Conservation (phyloP, 2,888 invertebrate species). For the Melanostoma scalare region DNA sequence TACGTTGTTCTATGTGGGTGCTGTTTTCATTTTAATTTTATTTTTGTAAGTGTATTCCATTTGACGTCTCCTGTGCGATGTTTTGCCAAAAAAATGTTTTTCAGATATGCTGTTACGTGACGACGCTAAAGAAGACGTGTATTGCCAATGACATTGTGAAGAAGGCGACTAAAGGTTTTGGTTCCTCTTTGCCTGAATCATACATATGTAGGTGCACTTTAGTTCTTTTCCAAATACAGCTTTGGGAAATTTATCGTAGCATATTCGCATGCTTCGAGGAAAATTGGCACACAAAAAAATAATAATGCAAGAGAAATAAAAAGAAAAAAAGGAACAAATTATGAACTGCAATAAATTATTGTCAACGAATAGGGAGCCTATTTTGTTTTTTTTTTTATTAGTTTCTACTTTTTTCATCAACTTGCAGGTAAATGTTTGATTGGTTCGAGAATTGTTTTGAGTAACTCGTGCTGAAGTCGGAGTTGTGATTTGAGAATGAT, state of each 20-base stretch:
- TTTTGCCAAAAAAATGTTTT: slow-evolving; percentile 65
- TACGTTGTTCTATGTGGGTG: slow-evolving; percentile 40
- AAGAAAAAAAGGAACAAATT: slow-evolving; percentile 51
- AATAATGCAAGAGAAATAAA: slow-evolving; percentile 11
- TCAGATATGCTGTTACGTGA: slow-evolving; percentile 61
- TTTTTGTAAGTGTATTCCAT: slow-evolving; percentile 20
- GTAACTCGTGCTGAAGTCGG: no score
- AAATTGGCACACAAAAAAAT: slow-evolving; percentile 54
- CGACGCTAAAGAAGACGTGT: slow-evolving; percentile 29
- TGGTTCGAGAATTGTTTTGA: no score
- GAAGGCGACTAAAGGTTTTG: slow-evolving; percentile 10
- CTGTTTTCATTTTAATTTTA: slow-evolving; percentile 7
- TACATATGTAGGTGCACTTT: slow-evolving; percentile 38
- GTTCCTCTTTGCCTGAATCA: no score
- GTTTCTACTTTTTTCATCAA: no score
- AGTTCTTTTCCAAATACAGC: slow-evolving; percentile 47
- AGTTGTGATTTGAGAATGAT: no score
- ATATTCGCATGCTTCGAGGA: slow-evolving; percentile 60
- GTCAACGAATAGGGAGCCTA: slow-evolving; percentile 24
- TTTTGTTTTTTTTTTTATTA: no score
- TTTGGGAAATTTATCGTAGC: slow-evolving; percentile 50
- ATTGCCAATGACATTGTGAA: slow-evolving; percentile 39
- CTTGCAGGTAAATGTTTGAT: no score
- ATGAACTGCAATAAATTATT: slow-evolving; percentile 63
- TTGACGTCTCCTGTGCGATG: slow-evolving; percentile 58